Base-by-base conservation (phyloP, 2,113 vertebrate species). In the Callionymus lyra region DNA sequence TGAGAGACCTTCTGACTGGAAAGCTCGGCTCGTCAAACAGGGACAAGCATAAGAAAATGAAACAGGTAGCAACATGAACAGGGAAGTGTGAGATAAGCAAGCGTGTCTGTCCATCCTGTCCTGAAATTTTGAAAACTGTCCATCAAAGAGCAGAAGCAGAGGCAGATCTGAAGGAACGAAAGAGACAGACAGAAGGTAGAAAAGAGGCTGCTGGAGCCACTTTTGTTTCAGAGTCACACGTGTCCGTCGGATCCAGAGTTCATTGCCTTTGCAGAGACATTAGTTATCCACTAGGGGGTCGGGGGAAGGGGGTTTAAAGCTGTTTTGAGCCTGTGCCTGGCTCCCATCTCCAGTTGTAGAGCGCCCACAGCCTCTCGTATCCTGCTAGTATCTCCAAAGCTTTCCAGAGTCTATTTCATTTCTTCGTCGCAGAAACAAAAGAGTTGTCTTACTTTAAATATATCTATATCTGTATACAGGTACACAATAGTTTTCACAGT, bases 401-500 rank as follows among this genome's bases (percentile, higher is more conserved):
- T 59, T 85, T 87, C 87, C 85, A 86, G 76, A 83, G 82, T 84
- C 80, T 59, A 3, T 53, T 65, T 78, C 64, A 66, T 80, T 82
- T 84, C 80, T 82, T 83, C 78, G 79, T 83, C 54, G 81, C 68
- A 77, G 60, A 69, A 65, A 72, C 79, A 83, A 81, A 66, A 52
- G 57, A 63, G 77, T 84, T 76, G 82, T 81, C 78, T 85, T 77
- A 76, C 80, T 86, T 87, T 84, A 80, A 86, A 86, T 86, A 83
- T 81, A 83, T 83, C 70, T 87, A 83, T 86, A 86, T 84, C 77
- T 85, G 83, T 86, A 83, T 86, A 85, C 84, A 84, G 84, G 83
- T 83, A 86, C 82, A 85, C 63, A 74, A 81, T 83, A 54, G 56
- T 86, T 81, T 88, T 96, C 94, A 97, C 94, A 97, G 94, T 97